Evolutionary conservation across 2,888 invertebrate genomes (phyloP).

Genomic region (Amphipyra berbera): DNA sequence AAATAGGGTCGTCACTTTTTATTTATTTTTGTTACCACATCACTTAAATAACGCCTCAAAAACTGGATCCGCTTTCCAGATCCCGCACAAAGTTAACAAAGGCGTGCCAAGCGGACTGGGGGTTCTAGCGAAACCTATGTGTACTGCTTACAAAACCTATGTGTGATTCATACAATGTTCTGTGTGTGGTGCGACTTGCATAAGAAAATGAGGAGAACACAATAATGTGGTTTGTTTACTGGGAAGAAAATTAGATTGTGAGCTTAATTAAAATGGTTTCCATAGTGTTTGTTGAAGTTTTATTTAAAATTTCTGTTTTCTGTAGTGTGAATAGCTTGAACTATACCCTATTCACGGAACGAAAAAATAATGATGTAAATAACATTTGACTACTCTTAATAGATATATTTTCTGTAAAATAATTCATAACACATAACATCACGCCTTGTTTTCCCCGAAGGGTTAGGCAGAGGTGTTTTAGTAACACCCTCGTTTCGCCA

Average conservation of each 20-base stretch:
- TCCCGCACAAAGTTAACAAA: conserved; percentile 47
- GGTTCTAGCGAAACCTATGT: conserved; percentile 19
- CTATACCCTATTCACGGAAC: no score
- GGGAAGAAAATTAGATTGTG: neutral
- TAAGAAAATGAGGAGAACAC: conserved; percentile 20
- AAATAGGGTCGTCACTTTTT: conserved; percentile 13
- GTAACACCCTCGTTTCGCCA: no score
- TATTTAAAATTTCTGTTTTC: no score
- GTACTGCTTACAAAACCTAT: conserved; percentile 3
- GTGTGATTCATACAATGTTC: neutral
- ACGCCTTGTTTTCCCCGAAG: no score
- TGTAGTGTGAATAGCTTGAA: no score
- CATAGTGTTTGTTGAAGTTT: no score
- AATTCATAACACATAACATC: no score
- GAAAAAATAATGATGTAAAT: no score
- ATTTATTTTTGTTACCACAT: conserved; percentile 39
- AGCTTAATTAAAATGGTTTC: neutral
- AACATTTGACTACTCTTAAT: no score
- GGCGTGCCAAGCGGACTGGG: conserved; percentile 25
- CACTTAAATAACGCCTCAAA: conserved; percentile 38
- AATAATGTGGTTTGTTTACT: neutral
- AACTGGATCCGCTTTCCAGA: conserved; percentile 37
- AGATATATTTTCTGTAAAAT: no score
- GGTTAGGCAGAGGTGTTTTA: no score
- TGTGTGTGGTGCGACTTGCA: conserved; percentile 18